These are phyloP conservation scores for Parazoanthus darwini DNA, from an alignment of 92 coral and sea anemone species.

Conservation along the genomic window DNA sequence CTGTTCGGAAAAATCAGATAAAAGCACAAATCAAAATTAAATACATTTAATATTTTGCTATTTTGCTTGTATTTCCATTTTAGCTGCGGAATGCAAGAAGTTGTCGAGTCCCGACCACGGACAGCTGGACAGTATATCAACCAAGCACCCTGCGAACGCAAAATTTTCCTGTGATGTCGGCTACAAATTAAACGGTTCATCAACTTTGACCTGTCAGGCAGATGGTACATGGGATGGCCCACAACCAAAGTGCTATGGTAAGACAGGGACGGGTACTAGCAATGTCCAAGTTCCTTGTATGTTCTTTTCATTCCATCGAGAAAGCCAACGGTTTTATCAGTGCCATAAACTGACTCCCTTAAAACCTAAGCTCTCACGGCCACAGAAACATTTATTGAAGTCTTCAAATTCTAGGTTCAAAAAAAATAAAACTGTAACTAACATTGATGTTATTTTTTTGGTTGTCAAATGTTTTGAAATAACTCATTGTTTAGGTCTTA, in stretches of 20 bases:
- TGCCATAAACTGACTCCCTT: no score
- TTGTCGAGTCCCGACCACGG: not conserved
- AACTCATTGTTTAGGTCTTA: no score
- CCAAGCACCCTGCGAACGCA: not conserved
- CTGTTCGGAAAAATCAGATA: not conserved
- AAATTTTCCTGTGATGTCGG: constrained; percentile 27
- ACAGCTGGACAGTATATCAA: not conserved
- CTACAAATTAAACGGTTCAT: constrained; percentile 12
- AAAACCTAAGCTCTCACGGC: no score
- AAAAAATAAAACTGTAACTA: no score
- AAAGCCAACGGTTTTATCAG: no score
- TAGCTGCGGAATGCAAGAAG: constrained; percentile 8
- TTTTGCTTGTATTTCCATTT: not conserved
- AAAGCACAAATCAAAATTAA: not conserved
- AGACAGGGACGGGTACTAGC: not conserved
- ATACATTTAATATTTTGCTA: not conserved
- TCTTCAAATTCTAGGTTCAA: no score
- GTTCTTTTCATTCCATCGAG: no score
- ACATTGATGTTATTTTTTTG: no score
- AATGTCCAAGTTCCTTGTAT: no score
- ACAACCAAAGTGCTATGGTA: constrained; percentile 11
- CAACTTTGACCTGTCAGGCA: constrained; percentile 3
- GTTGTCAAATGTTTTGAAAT: no score
- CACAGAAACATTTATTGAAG: no score
- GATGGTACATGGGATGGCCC: constrained; percentile 4